A percentile compares a stretch with the other conserved stretches of the same genome.
These are phyloP conservation scores for Isaurus tuberculatus DNA, from an alignment of 92 coral and sea anemone species.

Conservation along the genomic window DNA sequence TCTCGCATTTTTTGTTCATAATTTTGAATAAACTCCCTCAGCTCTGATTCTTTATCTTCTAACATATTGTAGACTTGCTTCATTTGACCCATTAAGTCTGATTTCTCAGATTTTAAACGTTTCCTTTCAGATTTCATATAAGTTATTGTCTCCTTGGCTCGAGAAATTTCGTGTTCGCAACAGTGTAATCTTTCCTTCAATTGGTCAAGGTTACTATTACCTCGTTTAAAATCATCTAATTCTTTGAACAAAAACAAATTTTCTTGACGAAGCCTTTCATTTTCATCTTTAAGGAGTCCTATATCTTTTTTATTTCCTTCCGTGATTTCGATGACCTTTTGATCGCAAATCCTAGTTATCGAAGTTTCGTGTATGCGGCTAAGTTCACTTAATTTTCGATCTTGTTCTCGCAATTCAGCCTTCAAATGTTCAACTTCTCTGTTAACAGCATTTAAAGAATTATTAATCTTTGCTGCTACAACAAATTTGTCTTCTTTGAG, in stretches of 20 bases:
- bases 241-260: conserved; percentile 76
- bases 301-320: conserved; percentile 54
- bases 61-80: conserved; percentile 90
- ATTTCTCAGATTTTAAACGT: conserved; percentile 91
- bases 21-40: conserved; percentile 90
- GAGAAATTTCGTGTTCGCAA: conserved; percentile 90
- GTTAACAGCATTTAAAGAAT: conserved; percentile 90
- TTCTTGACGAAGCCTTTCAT: conserved; percentile 82
- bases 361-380: conserved; percentile 5
- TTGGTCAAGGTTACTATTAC: conserved; percentile 85
- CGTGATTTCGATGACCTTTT: conserved; percentile 34
- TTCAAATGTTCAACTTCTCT: conserved; percentile 94
- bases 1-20: conserved; percentile 92
- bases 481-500: conserved; percentile 91
- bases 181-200: conserved; percentile 84
- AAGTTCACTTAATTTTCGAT: conserved; percentile 87
- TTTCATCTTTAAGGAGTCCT: conserved; percentile 72
- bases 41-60: conserved; percentile 92
- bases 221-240: conserved; percentile 81
- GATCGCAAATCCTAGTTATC: conserved; percentile 22
- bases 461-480: conserved; percentile 89
- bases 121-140: conserved; percentile 92
- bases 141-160: conserved; percentile 94
- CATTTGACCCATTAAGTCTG: conserved; percentile 86
- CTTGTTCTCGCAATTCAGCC: conserved; percentile 93